Conservation (phyloP, 2,797 vertebrate genomes). For the Prionace glauca region DNA sequence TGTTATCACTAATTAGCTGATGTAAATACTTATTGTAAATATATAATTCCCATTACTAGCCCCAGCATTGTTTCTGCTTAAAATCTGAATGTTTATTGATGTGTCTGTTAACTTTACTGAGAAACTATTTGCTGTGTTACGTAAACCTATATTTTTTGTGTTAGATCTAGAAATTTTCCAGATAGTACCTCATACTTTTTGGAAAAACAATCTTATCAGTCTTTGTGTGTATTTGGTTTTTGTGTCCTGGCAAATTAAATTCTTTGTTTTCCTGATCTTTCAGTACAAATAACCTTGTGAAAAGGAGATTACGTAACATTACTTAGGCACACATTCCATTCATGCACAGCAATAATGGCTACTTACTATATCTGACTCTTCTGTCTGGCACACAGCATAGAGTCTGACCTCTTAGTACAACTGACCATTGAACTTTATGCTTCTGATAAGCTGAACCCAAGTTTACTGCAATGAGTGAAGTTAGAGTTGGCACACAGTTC, state of each 20-base stretch:
- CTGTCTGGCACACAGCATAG: neutral
- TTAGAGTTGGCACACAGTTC: neutral
- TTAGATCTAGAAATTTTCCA: neutral
- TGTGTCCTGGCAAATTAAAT: neutral
- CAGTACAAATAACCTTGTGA: slow-evolving; percentile 8
- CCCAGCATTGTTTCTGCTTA: neutral
- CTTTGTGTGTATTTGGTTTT: neutral
- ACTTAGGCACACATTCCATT: neutral
- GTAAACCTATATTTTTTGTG: neutral
- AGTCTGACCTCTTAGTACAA: neutral
- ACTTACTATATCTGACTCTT: neutral
- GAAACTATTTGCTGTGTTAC: neutral
- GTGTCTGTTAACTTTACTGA: neutral
- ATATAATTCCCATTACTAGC: neutral
- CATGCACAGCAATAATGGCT: neutral
- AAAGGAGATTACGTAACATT: neutral
- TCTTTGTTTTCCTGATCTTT: neutral
- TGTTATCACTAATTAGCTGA: neutral
- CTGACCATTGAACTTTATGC: slow-evolving; percentile 15
- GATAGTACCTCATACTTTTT: neutral
- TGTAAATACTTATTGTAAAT: neutral
- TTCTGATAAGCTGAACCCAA: neutral
- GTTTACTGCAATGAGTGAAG: neutral
- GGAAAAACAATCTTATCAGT: neutral
- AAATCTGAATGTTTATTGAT: neutral